Base-by-base conservation (phyloP, 1,140 invertebrate genomes). In the Psilanteris sp. region DNA sequence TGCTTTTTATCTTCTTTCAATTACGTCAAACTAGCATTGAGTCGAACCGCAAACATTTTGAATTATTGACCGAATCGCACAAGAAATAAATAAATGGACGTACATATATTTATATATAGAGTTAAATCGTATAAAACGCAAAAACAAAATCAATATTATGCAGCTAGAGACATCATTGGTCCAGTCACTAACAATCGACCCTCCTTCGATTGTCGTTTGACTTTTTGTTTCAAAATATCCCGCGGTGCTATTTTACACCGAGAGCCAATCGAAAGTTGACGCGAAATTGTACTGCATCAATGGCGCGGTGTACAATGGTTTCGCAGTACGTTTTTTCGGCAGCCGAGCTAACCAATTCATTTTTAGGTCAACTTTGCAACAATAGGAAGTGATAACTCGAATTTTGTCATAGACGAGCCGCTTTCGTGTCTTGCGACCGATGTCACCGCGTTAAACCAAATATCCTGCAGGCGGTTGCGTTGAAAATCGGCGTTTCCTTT, bases 401-500 rank as follows among this genome's bases (percentile, higher is more conserved):
- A 75, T 74, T 73, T 74, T 26, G 66, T 70, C 54, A 15, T 72
- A 50, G 67, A 68, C 72, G 64, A 74, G 15, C 59, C 61, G 50
- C 31, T 78, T 55, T 70, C 46, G 48, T 43, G 43, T 39, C 62
- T 75, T 61, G 43, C 50, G 34, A 22, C 18, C 50, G 34, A 22
- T 20, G 54, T 36, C 16, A 18, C 36, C 64, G 39, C 29, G 61
- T 85, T 81, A 81, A 83, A 86, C 78, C 85, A 85, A 78, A 84
- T 81, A 83, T 87, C 84, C 84, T 83, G 79, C 68, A 73, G 6
- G 16, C 77, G 31, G 73, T 66, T 64, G 78, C 74, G 78, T 81
- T 70, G 64, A 81, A 79, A 84, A 80, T 82, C 77, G 83, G 27
- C 62, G 52, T 36, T 85, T 87, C 85, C 85, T 39, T 18, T 85